phyloP scores from a whole-genome alignment of 2,797 vertebrate genomes.

The Schizopygopsis pylzovi region DNA sequence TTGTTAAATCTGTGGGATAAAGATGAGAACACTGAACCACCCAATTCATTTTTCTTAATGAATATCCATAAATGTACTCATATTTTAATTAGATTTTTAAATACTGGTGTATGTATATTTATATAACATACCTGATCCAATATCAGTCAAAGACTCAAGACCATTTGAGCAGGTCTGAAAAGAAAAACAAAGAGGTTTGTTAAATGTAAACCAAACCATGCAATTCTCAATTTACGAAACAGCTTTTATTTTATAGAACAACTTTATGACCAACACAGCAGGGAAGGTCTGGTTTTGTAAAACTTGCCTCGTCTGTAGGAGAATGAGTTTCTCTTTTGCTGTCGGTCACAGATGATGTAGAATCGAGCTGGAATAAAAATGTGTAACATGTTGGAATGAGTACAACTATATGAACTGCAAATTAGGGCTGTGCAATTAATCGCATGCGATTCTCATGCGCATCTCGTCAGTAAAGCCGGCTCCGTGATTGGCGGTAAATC shows the following conservation, averaged over 20 bases:
- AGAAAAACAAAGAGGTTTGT: slow-evolving; percentile 2
- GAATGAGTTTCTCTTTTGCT: slow-evolving; percentile 72
- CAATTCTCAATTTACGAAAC: not conserved
- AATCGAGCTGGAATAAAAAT: slow-evolving; percentile 66
- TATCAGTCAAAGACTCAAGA: slow-evolving; percentile 91
- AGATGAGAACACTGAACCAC: not conserved
- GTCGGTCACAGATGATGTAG: slow-evolving; percentile 72
- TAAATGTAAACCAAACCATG: not conserved
- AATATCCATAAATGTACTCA: not conserved
- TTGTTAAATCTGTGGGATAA: slow-evolving; percentile 73
- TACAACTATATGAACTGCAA: not conserved
- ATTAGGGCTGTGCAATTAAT: no score
- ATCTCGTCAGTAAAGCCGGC: no score
- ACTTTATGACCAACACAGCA: not conserved
- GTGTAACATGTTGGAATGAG: not conserved
- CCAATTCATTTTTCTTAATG: not conserved
- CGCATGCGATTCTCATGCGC: no score
- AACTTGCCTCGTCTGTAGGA: slow-evolving; percentile 77
- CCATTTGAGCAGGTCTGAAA: slow-evolving; percentile 87
- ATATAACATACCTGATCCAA: slow-evolving; percentile 84
- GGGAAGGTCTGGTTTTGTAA: not conserved
- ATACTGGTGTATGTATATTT: not conserved
- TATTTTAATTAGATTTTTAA: not conserved
- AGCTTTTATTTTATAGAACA: not conserved
- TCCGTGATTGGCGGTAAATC: no score